Evolutionary conservation across 2,888 invertebrate genomes (phyloP), one percentile per base, ranked within the genome.

Genomic region (Eupithecia vulgata): DNA sequence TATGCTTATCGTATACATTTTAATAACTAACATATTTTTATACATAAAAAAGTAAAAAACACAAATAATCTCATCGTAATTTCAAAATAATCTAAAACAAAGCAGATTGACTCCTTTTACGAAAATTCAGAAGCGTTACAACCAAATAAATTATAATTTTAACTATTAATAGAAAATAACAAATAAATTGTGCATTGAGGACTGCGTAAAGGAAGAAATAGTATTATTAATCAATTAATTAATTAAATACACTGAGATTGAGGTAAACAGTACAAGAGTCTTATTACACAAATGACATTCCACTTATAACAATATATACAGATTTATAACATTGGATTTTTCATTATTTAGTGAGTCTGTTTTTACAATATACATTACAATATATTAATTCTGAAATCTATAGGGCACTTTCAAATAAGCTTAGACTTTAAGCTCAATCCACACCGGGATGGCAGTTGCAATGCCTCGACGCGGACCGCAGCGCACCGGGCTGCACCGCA

Each of bases 41-140:
- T 85, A 89, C 88, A 91, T 91, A 91, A 88, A 88, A 89, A 89
- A 89, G 87, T 91, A 87, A 88, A 87, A 88, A 88, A 90, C 86
- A 85, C 87, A 84, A 86, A 89, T 94, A 94, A 94, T 94, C 94
- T 94, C 94, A 93, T 73, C 84, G 90, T 93, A 93, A 94, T 94
- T 94, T 94, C 92, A 93, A 88, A 87, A 84, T 87, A 87, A 83
- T 87, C 86, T 89, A 87, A 85, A 79, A 76, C 62, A 64, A 84
- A 82, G 83, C 82, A 82, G 75, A 77, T 80, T 87, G 87, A 88
- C 87, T 88, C 85, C 82, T 81, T 78, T 71, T 67, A 68, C 48
- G 35, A 79, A 77, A 80, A 67, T 73, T 72, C 70, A 72, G 79
- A 79, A 81, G 79, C 80, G 73, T 81, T 72, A 79, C 76, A 81